Evolutionary conservation across 2,888 invertebrate species (phyloP).

Genomic region (Rugalucina vietnamica): DNA sequence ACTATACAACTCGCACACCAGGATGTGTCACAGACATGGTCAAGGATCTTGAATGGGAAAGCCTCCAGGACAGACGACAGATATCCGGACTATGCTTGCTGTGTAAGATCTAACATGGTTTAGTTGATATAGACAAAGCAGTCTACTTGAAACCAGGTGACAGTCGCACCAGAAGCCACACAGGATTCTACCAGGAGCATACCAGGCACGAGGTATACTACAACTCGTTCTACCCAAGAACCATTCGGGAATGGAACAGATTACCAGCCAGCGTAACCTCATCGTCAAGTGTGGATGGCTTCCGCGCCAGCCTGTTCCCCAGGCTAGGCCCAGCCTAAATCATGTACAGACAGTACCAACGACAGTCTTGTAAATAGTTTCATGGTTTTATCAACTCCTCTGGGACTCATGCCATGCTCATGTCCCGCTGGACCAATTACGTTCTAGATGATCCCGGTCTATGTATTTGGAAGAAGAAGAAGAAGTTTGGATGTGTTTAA

Average conservation of each 20-base stretch:
- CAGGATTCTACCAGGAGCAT: not conserved
- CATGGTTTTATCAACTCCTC: too few species aligned
- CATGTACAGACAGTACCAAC: not conserved
- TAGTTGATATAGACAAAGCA: not conserved
- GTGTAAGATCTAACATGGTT: not conserved
- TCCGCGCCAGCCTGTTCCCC: not conserved
- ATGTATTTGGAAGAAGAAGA: too few species aligned
- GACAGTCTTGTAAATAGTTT: not conserved
- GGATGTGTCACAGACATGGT: not conserved
- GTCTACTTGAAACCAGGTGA: not conserved
- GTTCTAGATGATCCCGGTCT: too few species aligned
- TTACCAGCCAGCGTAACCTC: not conserved
- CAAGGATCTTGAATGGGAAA: not conserved
- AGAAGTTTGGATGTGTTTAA: too few species aligned
- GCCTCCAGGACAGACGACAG: not conserved
- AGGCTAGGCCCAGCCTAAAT: not conserved
- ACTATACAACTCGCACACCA: not conserved
- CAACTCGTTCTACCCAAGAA: not conserved
- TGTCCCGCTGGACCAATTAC: too few species aligned
- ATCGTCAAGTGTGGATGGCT: not conserved
- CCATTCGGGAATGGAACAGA: slow-evolving; percentile 2
- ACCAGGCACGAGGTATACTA: not conserved
- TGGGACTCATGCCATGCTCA: too few species aligned
- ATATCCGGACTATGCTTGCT: not conserved
- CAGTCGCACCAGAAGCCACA: not conserved